Percentiles rank a stretch among this genome's conserved stretches.
Evolutionary conservation across 1,140 invertebrate species (phyloP).

Genomic region (Drosophila truncata): DNA sequence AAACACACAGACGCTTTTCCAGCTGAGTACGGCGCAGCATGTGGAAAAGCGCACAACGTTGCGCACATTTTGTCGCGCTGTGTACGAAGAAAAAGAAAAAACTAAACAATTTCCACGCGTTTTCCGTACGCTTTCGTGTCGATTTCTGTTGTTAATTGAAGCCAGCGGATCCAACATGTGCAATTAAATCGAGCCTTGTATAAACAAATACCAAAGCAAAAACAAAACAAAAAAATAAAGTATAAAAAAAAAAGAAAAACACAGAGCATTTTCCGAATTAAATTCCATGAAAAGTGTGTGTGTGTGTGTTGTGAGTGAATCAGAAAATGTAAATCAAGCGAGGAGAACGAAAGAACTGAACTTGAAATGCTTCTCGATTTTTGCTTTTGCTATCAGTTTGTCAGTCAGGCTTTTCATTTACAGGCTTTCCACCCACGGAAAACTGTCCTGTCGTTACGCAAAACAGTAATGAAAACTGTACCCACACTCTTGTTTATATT

Average conservation of each 20-base stretch:
- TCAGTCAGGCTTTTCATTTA: slow-evolving; percentile 5
- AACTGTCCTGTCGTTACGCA: slow-evolving; percentile 51
- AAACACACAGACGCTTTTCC: slow-evolving; percentile 62
- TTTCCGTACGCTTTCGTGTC: slow-evolving; percentile 33
- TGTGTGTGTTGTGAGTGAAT: slow-evolving; percentile 11
- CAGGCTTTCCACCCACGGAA: slow-evolving; percentile 29
- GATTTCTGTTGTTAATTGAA: slow-evolving; percentile 33
- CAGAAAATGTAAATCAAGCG: slow-evolving; percentile 16
- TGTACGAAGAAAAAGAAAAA: slow-evolving; percentile 31
- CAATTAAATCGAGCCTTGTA: slow-evolving; percentile 36
- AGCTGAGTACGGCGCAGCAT: slow-evolving; percentile 79
- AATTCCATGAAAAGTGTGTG: slow-evolving; percentile 30
- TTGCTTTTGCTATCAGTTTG: slow-evolving; percentile 40
- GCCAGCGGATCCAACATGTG: slow-evolving; percentile 25
- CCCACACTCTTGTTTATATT: slow-evolving; percentile 39
- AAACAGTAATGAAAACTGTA: slow-evolving; percentile 38
- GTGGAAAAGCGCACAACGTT: slow-evolving; percentile 76
- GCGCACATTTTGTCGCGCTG: slow-evolving; percentile 59
- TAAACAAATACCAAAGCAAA: slow-evolving; percentile 19
- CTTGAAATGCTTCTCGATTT: slow-evolving; percentile 59
- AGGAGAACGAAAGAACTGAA: slow-evolving; percentile 32
- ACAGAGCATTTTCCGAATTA: slow-evolving; percentile 9
- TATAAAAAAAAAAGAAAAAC: neutral
- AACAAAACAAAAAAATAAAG: too few species aligned
- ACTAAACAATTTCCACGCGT: slow-evolving; percentile 44